These are phyloP conservation scores for Triplophysa yarkandensis DNA, from an alignment of 2,797 vertebrate species.

Conservation along the genomic window DNA sequence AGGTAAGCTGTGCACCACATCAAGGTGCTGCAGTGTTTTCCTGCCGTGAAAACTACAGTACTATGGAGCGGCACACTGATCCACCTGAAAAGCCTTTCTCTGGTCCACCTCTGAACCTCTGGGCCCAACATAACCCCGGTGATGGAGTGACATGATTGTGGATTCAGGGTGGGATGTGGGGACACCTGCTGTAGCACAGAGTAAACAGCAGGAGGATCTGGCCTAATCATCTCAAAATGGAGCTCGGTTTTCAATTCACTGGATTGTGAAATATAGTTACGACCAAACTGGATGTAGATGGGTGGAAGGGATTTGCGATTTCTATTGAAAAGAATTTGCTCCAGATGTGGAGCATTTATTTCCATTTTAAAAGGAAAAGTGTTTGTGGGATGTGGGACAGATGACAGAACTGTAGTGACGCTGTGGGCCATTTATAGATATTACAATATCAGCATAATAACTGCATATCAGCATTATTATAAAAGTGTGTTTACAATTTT, in stretches of 20 bases:
- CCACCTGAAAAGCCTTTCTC: slow-evolving; percentile 22
- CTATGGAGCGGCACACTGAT: slow-evolving; percentile 27
- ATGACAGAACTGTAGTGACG: no score
- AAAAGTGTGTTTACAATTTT: background rate
- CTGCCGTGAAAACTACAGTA: slow-evolving; percentile 31
- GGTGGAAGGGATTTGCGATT: background rate
- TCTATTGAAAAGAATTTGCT: background rate
- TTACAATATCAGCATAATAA: background rate
- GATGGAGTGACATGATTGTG: slow-evolving; percentile 27
- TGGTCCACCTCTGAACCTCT: slow-evolving; percentile 21
- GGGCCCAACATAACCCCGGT: slow-evolving; percentile 27
- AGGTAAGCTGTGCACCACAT: slow-evolving; percentile 30
- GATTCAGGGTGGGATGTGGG: slow-evolving; percentile 26
- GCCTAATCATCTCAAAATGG: background rate
- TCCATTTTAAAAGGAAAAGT: background rate
- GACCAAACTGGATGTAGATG: background rate
- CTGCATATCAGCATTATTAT: background rate
- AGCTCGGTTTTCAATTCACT: background rate
- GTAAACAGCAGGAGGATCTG: slow-evolving; percentile 30
- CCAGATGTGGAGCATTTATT: background rate
- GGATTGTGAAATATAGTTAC: background rate
- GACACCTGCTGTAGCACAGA: slow-evolving; percentile 39
- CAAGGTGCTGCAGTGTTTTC: slow-evolving; percentile 34
- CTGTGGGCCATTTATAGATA: background rate
- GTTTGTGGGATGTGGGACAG: no score